Percentiles rank a stretch among this genome's conserved stretches.
Conservation (phyloP, 2,888 invertebrate species). For the Apoda limacodes region DNA sequence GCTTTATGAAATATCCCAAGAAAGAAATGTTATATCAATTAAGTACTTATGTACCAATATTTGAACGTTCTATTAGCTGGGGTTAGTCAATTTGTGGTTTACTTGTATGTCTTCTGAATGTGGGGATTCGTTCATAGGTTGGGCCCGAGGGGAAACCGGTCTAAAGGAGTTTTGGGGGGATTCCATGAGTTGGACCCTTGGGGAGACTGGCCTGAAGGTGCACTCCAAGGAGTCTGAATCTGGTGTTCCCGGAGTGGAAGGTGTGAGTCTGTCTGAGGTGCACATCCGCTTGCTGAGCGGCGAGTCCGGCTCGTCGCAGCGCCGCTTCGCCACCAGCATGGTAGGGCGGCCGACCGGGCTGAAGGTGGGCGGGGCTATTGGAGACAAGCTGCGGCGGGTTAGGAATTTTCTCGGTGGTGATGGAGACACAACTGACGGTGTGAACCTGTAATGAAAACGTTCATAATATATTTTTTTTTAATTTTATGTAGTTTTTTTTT, state of each 20-base stretch:
- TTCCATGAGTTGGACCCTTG: constrained; percentile 37
- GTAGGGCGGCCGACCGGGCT: constrained; percentile 73
- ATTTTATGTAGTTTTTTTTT: no score
- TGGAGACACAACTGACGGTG: constrained; percentile 77
- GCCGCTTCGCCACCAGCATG: constrained; percentile 69
- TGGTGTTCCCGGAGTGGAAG: constrained; percentile 52
- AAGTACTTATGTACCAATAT: constrained; percentile 1
- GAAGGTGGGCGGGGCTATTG: constrained; percentile 83
- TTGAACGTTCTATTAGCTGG: constrained; percentile 48
- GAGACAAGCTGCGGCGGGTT: constrained; percentile 87
- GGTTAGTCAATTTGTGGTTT: constrained; percentile 45
- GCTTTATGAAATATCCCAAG: no score
- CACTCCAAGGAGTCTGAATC: constrained; percentile 60
- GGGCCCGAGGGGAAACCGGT: not conserved
- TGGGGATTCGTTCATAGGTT: constrained; percentile 40
- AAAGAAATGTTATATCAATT: no score
- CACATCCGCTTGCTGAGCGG: constrained; percentile 54
- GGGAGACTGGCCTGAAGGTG: constrained; percentile 63
- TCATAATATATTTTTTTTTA: no score
- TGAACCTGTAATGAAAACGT: no score
- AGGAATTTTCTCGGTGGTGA: constrained; percentile 89
- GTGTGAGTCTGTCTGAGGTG: constrained; percentile 41
- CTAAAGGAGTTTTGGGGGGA: not conserved
- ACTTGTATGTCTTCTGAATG: constrained; percentile 28
- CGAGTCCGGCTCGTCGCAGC: constrained; percentile 71